Base-by-base conservation (phyloP, 64 coral and sea anemone species). In the Astreopora myriophthalma region DNA sequence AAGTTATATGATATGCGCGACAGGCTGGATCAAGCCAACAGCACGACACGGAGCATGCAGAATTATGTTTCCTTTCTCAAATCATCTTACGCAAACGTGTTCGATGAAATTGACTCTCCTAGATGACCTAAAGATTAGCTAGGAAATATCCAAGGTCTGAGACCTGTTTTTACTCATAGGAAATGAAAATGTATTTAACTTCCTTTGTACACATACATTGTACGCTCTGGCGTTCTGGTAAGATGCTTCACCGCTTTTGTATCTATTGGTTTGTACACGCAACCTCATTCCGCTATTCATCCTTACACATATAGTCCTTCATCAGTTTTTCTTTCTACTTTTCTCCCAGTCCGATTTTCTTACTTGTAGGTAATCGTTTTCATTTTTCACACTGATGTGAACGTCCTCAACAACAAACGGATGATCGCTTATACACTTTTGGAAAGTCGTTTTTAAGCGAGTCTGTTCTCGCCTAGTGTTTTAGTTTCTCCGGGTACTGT, bases 1-100 rank as follows among this genome's bases (percentile, higher is more conserved):
- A 95, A 95, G 67, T 71, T 99, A 27, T 87, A 90, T 51, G 97
- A 99, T 83, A 99, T 99, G 97, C 80, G 93, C 10, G 97, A 99
- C 64, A 81, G 97, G 6, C 82, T 99, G 14, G 97, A 99, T 24
- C 97, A 99, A 39, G 97, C 97, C 0, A 99, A 99, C 82, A 93
- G 94, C 48, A 99, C 97, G 3, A 99, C 97, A 32, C 81, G 97
- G 6, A 99, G 97, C 71, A 99, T 99, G 97, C 97, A 99, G 66
- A 99, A 96, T 48, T 99, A 99, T 38, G 97, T 99, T 0, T 89
- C 97, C 1, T 99, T 99, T 46, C 94, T 99, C 14, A 99, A 99
- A 64, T 95, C 97, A 8, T 99, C 97, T 13, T 99, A 99, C 87
- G 78, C 94, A 60, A 94, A 95, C 39, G 97, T 99, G 1, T 99